Base-by-base conservation (phyloP, 2,113 vertebrate species). In the Chunga burmeisteri region DNA sequence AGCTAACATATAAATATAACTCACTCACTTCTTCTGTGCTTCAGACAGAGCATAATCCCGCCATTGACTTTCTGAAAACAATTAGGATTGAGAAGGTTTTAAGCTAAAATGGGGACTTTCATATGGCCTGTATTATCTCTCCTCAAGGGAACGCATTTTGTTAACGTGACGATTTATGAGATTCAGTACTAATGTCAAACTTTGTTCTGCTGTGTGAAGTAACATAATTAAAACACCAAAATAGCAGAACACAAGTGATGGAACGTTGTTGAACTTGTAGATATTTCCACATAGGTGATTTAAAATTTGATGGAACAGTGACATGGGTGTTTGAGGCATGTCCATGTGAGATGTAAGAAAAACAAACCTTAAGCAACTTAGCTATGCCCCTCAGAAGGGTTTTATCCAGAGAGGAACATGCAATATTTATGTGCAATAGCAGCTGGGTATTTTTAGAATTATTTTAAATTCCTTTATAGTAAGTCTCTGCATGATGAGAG, bases 391-490 rank as follows among this genome's bases (percentile, higher is more conserved):
- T 94, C 42, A 58, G 52, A 92, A 77, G 40, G 49, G 53, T 90
- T 94, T 93, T 66, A 65, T 82, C 50, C 42, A 14, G 32, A 82
- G 66, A 66, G n/a, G 16, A 77, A 79, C 46, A 72, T 20, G 34
- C 53, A 66, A 12, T 73, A 70, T 88, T 77, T 81, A 66, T 75
- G 50, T 86, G 84, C 71, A 62, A 29, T 44, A 94, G 71, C 70
- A 91, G 66, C 74, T 70, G 78, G 32, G 13, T 90, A 89, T 95
- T 95, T 87, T 94, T 70, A 77, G 74, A 80, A 72, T 87, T 59
- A 74, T 80, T 94, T 92, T 75, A 20, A 63, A 73, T 71, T 96
- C 65, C 40, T 72, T 75, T 91, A 18, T 65, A 38, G 25, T 58
- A 75, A 83, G 29, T 47, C 38, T 89, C 40, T 73, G 56, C 49